Conservation (phyloP, 2,797 vertebrate species). For the Propithecus perrieri region DNA sequence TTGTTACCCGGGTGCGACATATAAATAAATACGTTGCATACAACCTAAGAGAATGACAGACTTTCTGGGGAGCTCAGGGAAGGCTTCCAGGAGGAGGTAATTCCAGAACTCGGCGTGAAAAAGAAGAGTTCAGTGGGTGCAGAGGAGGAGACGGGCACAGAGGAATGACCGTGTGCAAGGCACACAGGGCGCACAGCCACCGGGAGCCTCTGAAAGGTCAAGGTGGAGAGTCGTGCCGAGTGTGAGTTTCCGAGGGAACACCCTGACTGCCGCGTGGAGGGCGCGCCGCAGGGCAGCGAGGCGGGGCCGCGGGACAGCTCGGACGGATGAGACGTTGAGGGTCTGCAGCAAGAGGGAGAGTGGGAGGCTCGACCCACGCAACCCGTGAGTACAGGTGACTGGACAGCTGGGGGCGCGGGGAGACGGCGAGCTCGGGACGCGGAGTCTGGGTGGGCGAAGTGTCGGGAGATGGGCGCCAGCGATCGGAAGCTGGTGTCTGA, state of each 20-base stretch:
- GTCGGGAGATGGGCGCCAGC: not conserved
- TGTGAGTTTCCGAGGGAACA: not conserved
- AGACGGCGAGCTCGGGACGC: not conserved
- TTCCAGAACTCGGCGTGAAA: not conserved
- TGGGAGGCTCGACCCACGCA: not conserved
- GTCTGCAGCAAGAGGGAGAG: not conserved
- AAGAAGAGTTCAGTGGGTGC: not conserved
- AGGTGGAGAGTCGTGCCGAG: not conserved
- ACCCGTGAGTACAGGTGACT: fast-evolving
- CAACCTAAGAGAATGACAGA: not conserved
- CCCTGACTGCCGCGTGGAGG: not conserved
- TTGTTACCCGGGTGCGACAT: not conserved
- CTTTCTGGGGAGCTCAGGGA: not conserved
- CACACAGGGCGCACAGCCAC: not conserved
- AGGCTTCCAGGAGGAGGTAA: not conserved
- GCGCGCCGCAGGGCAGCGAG: no score
- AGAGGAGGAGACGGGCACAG: not conserved
- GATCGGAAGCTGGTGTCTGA: not conserved
- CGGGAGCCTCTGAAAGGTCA: not conserved
- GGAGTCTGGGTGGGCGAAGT: not conserved
- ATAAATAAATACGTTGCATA: not conserved
- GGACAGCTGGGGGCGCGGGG: not conserved
- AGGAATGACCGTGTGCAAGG: not conserved
- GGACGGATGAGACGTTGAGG: not conserved
- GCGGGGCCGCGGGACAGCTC: not conserved